Evolutionary conservation across 2,888 invertebrate species (phyloP), one percentile per base, ranked within the genome.

Genomic region (Acronicta psi): DNA sequence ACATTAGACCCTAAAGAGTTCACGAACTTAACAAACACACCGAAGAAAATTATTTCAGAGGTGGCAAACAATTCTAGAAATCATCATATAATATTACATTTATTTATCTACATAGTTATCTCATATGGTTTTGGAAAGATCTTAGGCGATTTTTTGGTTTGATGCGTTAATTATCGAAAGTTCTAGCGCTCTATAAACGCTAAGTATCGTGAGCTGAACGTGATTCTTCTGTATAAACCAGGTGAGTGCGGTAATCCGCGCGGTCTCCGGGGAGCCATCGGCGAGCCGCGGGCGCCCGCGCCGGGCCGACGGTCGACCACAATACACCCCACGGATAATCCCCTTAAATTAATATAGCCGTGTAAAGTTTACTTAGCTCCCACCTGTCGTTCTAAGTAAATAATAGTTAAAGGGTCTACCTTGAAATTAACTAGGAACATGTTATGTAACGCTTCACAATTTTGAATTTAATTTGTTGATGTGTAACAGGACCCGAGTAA

Each of bases 311-410:
- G 10, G 2, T 37, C 46, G 40, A 43, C 31, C 46, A 14, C 37
- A 20, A 20, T 41, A 41, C 41, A 31, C 47, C 65, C 40, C 37
- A 14, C 61, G 43, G 36, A 65, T 62, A 42, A 62, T 69, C 63
- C 63, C 20, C 25, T 14, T 43, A 29, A 49, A 62, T 69, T 45
- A 62, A 62, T 68, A 53, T 31, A 10, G 45, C 63, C 63, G 20
- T 25, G 56, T 69, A 18, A 41, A 23, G 40, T 41, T 55, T 40
- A 62, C 63, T 45, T 45, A 41, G 23, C 55, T 49, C 43, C 36
- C 56, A 50, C 55, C 63, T 69, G 55, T 63, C 69, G 63, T 43
- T 37, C 6, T 10, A 18, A 45, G 40, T 69, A 49, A 55, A 69
- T 56, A 37, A 46, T 69, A 62, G 62, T 49, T 40, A 40, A 41